These are phyloP conservation scores for Sternarchorhynchus goeldii DNA, from an alignment of 2,797 vertebrate genomes.

Conservation along the genomic window DNA sequence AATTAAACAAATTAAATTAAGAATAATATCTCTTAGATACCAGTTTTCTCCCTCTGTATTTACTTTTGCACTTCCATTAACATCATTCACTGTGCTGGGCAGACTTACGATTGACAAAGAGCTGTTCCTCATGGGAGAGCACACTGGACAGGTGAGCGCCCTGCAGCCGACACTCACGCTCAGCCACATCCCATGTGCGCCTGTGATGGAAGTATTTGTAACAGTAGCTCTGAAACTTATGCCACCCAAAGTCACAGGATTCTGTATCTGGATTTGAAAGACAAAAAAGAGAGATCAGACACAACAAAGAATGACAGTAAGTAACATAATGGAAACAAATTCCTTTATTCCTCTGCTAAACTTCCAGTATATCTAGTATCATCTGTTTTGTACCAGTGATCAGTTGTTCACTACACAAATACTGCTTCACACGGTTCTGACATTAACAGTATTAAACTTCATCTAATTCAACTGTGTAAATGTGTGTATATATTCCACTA, in stretches of 20 bases:
- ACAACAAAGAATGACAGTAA: background rate
- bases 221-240: constrained; percentile 96
- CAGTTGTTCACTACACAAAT: too few relatives aligned
- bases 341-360: too few relatives aligned
- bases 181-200: constrained; percentile 90
- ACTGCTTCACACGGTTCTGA: too few relatives aligned
- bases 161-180: constrained; percentile 91
- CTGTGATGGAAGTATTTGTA: constrained; percentile 92
- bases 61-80: background rate
- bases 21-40: too few relatives aligned
- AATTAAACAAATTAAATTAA: background rate
- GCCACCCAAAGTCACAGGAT: constrained; percentile 89
- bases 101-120: constrained; percentile 88
- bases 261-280: constrained; percentile 78
- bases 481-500: background rate
- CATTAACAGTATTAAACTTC: too few relatives aligned
- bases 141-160: constrained; percentile 91
- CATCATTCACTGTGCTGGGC: background rate
- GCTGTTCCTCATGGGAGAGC: constrained; percentile 88
- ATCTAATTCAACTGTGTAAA: background rate
- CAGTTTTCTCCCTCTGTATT: too few relatives aligned
- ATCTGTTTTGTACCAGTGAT: too few relatives aligned
- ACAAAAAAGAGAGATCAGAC: constrained; percentile 13
- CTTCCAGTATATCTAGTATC: too few relatives aligned
- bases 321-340: background rate